Base-by-base conservation (phyloP, 2,113 vertebrate species). In the Rattus rattus region DNA sequence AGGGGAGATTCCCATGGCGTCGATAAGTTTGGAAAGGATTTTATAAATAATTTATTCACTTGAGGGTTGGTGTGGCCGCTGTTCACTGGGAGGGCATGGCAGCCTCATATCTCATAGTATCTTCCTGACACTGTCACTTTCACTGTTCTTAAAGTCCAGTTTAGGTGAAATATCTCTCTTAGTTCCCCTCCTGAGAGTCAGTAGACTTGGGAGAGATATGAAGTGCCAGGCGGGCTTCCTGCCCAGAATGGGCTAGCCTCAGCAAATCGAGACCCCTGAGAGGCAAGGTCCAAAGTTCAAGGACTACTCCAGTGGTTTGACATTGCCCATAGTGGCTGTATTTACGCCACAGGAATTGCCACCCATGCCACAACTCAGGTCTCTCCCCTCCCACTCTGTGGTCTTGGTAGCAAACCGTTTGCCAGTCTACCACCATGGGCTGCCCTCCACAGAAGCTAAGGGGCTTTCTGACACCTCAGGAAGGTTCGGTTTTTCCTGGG, bases 281-380 rank as follows among this genome's bases (percentile, higher is more conserved):
- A 84, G 16, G 16, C 61, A 30, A 24, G 20, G 36, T 63, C 54
- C 65, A 56, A 14, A 17, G 52, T 43, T 13, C 75, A 67, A 36
- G 92, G 73, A 75, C 49, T 39, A 39, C 19, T 2, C 1, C 19
- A 9, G 36, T 14, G 47, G 52, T 61, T 91, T 72, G 22, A 54
- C 11, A 28, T 4, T 33, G 54, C n/a, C 2, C 0, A 11, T 10
- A 6, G 49, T n/a, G 73, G 67, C 47, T 6, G 24, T n/a, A 36
- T 80, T 90, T 72, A 91, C 49, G 81, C 88, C 33, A 26, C 12
- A 13, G 49, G 14, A 16, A 73, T 2, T 85, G 92, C 63, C 75
- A 87, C 0, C 6, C n/a, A 0, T 3, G 1, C 52, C 47, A 24
- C 49, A 59, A 0, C 69, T 61, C 72, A 17, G 76, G 26, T 33